Evolutionary conservation across 2,797 vertebrate genomes (phyloP).

Genomic region (Anas bahamensis): DNA sequence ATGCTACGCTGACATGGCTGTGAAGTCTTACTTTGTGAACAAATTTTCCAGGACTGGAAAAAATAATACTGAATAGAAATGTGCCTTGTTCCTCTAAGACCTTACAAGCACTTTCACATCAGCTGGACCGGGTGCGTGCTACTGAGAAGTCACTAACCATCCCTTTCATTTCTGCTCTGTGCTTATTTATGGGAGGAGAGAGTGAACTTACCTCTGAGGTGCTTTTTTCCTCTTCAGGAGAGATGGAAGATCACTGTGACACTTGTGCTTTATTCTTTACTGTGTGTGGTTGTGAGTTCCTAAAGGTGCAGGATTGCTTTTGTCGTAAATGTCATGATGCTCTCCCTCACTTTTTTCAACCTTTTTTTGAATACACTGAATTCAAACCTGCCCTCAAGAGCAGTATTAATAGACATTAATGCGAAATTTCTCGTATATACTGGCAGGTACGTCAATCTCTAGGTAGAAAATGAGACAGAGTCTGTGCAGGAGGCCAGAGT

Average conservation of each 20-base stretch:
- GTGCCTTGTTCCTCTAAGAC: not conserved
- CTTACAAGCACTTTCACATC: not conserved
- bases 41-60: not conserved
- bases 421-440: not conserved
- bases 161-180: not conserved
- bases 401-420: not conserved
- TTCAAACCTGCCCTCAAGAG: not conserved
- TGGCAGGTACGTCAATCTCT: not conserved
- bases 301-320: not conserved
- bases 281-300: not conserved
- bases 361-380: not conserved
- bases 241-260: not conserved
- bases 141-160: not conserved
- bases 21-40: not conserved
- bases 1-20: not conserved
- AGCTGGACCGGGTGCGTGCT: not conserved
- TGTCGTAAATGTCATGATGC: not conserved
- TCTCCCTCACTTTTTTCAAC: not conserved
- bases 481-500: not conserved
- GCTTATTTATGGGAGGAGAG: not conserved
- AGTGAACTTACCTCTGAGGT: not conserved
- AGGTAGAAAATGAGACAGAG: not conserved
- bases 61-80: not conserved
- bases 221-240: rapidly evolving
- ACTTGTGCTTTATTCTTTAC: not conserved